These are phyloP conservation scores for Amblyopsis rosae DNA, from an alignment of 2,113 vertebrate species.

Conservation along the genomic window DNA sequence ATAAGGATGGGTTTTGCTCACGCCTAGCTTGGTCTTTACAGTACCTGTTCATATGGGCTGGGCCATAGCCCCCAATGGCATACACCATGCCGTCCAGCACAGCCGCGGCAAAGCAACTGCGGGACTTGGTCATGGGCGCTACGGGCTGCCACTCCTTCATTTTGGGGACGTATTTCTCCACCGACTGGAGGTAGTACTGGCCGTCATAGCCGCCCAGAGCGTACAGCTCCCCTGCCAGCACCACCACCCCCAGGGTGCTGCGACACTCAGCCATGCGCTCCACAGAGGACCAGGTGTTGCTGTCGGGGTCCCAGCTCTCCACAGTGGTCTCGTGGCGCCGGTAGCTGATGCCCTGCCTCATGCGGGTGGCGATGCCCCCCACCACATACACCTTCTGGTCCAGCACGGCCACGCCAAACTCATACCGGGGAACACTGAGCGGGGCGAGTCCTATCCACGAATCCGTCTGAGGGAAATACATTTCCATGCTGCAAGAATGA, in stretches of 20 bases:
- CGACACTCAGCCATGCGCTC: constrained; percentile 92
- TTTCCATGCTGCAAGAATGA: constrained; percentile 84
- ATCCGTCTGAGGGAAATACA: constrained; percentile 98
- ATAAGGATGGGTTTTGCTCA: neutral
- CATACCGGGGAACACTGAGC: constrained; percentile 89
- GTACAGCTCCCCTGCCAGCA: constrained; percentile 92
- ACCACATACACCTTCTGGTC: constrained; percentile 95
- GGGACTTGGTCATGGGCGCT: constrained; percentile 93
- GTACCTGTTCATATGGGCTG: constrained; percentile 98
- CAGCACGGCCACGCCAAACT: constrained; percentile 93
- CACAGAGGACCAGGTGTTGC: constrained; percentile 90
- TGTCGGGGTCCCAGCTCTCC: constrained; percentile 96
- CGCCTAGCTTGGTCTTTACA: too few relatives aligned
- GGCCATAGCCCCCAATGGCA: constrained; percentile 94
- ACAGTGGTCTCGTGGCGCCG: constrained; percentile 93
- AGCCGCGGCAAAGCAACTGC: constrained; percentile 93
- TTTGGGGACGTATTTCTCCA: constrained; percentile 95
- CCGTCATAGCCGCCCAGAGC: constrained; percentile 95
- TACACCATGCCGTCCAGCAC: constrained; percentile 96
- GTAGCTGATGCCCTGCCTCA: constrained; percentile 90
- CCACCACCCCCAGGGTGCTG: constrained; percentile 90
- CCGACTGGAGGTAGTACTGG: constrained; percentile 92
- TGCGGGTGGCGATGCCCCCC: constrained; percentile 93
- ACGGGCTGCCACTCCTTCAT: constrained; percentile 92
- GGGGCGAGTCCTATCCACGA: constrained; percentile 97